Conservation (phyloP, 2,888 invertebrate genomes). For the Tinea pellionella region DNA sequence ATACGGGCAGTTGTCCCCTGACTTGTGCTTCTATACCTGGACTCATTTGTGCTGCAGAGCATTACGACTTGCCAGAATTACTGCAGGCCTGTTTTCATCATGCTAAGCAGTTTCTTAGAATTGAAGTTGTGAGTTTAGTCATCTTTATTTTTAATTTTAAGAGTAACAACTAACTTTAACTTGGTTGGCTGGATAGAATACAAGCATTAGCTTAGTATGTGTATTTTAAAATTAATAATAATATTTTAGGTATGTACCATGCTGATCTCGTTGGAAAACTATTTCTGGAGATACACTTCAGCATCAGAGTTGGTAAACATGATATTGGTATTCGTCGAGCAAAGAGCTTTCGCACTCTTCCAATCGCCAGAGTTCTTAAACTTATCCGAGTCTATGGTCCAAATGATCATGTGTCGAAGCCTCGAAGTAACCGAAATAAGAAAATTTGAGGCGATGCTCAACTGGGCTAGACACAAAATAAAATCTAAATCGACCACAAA, state of each 20-base stretch:
- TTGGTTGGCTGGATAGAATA: too few relatives aligned
- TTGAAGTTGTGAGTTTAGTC: conserved; percentile 79
- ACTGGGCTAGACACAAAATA: conserved; percentile 89
- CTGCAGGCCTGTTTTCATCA: conserved; percentile 96
- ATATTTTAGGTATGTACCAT: conserved; percentile 82
- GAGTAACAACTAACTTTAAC: too few relatives aligned
- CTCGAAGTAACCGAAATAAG: conserved; percentile 89
- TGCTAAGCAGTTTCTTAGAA: conserved; percentile 91
- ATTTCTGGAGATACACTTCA: conserved; percentile 95
- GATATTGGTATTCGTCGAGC: conserved; percentile 91
- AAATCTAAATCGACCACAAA: conserved; percentile 82
- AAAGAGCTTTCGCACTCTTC: conserved; percentile 86
- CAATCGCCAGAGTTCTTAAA: conserved; percentile 86
- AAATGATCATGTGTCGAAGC: conserved; percentile 93
- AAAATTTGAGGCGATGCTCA: conserved; percentile 93
- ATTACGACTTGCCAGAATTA: conserved; percentile 92
- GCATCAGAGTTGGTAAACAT: conserved; percentile 94
- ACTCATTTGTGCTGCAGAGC: conserved; percentile 93
- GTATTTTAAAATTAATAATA: too few relatives aligned
- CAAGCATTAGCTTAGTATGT: too few relatives aligned
- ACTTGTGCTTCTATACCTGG: conserved; percentile 94
- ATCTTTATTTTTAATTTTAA: background rate
- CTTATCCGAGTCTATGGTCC: conserved; percentile 94
- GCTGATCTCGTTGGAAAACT: conserved; percentile 92
- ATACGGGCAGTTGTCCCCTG: conserved; percentile 91